A percentile compares a stretch with the other conserved stretches of the same genome.
These are phyloP conservation scores for Drosophila tristis DNA, from an alignment of 1,140 invertebrate genomes.

Conservation along the genomic window DNA sequence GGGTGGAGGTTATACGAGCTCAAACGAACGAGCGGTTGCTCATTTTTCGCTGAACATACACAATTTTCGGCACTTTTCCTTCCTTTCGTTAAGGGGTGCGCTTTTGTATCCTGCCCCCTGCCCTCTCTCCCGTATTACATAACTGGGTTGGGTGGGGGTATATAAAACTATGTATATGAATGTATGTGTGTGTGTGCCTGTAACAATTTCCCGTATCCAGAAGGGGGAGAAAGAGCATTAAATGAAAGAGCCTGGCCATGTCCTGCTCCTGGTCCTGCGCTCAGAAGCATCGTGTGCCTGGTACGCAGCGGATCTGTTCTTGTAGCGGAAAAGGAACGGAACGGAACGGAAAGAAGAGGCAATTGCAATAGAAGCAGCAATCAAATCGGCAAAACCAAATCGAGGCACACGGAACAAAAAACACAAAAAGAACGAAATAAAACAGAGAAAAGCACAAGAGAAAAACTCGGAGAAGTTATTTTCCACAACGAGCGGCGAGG, in stretches of 20 bases:
- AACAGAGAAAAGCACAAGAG: background rate
- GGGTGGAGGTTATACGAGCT: no score
- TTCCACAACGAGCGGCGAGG: constrained; percentile 39
- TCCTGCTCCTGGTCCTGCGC: constrained; percentile 57
- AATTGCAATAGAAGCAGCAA: background rate
- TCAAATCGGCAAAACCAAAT: no score
- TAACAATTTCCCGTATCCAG: constrained; percentile 56
- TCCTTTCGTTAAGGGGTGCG: constrained; percentile 40
- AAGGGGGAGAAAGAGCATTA: constrained; percentile 25
- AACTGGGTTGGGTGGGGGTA: constrained; percentile 66
- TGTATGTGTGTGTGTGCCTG: constrained; percentile 40
- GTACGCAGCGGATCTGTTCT: constrained; percentile 71
- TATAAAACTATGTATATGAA: background rate
- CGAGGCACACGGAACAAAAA: background rate
- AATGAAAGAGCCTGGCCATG: constrained; percentile 45
- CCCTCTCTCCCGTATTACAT: constrained; percentile 62
- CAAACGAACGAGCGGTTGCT: constrained; percentile 42
- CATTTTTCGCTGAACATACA: constrained; percentile 56
- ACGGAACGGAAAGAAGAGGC: background rate
- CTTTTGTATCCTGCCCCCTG: constrained; percentile 18
- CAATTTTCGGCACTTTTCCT: constrained; percentile 31
- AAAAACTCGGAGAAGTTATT: constrained; percentile 19
- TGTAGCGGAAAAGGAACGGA: constrained; percentile 7
- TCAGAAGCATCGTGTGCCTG: constrained; percentile 77
- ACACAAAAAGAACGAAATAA: constrained; percentile 10